Percentiles rank a stretch among this genome's conserved stretches.
These are phyloP conservation scores for Labeo calbasu DNA, from an alignment of 2,797 vertebrate genomes.

Conservation along the genomic window DNA sequence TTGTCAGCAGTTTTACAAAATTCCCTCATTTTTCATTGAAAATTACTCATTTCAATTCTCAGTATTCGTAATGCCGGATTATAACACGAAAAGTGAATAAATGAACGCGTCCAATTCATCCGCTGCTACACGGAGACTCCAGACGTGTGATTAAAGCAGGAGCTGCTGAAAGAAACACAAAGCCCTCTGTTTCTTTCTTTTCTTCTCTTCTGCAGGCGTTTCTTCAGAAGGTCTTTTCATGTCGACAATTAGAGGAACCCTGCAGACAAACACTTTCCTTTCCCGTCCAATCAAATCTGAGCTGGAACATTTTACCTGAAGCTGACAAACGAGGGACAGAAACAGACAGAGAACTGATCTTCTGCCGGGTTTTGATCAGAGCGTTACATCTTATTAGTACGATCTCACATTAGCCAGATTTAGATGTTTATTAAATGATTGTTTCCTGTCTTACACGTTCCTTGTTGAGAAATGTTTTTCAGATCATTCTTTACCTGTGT, in stretches of 20 bases:
- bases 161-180: not conserved
- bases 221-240: constrained; percentile 7
- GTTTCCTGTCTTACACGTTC: not conserved
- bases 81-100: not conserved
- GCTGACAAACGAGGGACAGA: not conserved
- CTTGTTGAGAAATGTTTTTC: not conserved
- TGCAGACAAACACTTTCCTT: not conserved
- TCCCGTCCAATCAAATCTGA: not conserved
- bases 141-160: constrained; percentile 7
- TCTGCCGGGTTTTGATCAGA: not conserved
- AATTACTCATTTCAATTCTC: too few species aligned
- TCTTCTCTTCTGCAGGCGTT: not conserved
- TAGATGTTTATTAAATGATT: not conserved
- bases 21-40: not conserved
- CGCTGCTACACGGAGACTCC: not conserved
- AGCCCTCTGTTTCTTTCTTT: not conserved
- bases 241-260: not conserved
- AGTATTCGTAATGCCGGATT: not conserved
- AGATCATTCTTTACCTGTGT: not conserved
- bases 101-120: not conserved
- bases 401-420: too few species aligned
- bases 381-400: too few species aligned
- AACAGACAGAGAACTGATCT: not conserved
- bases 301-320: not conserved
- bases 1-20: not conserved